A percentile compares a stretch with the other conserved stretches of the same genome.
These are phyloP conservation scores for Pimephales promelas DNA, from an alignment of 2,113 vertebrate species.

Conservation along the genomic window DNA sequence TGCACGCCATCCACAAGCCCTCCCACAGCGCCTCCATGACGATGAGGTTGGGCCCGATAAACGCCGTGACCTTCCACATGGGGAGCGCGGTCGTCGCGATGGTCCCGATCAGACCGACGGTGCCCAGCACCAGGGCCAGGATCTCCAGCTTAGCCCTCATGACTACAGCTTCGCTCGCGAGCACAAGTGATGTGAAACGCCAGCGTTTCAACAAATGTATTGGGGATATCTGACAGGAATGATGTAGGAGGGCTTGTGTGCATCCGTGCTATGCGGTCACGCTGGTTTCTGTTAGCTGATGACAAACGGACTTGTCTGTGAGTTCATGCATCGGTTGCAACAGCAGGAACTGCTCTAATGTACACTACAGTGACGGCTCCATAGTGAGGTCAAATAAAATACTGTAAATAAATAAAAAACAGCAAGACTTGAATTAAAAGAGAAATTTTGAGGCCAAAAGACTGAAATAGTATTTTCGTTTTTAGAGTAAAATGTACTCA, in stretches of 20 bases:
- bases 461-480: too few relatives aligned
- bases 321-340: neutral
- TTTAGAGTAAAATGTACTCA: too few relatives aligned
- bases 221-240: neutral
- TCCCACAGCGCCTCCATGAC: conserved; percentile 71
- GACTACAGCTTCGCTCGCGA: neutral
- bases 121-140: conserved; percentile 69
- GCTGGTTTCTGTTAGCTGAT: neutral
- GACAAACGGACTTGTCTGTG: neutral
- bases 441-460: too few relatives aligned
- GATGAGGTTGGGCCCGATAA: conserved; percentile 69
- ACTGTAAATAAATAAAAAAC: too few relatives aligned
- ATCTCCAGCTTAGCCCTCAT: conserved; percentile 64
- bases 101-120: conserved; percentile 70
- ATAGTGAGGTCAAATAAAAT: too few relatives aligned
- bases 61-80: conserved; percentile 81
- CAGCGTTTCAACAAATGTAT: neutral
- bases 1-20: conserved; percentile 83
- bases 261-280: neutral
- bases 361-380: neutral
- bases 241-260: neutral
- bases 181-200: neutral
- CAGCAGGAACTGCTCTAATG: neutral
- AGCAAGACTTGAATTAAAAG: too few relatives aligned
- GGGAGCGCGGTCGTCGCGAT: conserved; percentile 75